phyloP scores from a whole-genome alignment of 2,797 vertebrate genomes.

The Tenualosa thibaudeaui region DNA sequence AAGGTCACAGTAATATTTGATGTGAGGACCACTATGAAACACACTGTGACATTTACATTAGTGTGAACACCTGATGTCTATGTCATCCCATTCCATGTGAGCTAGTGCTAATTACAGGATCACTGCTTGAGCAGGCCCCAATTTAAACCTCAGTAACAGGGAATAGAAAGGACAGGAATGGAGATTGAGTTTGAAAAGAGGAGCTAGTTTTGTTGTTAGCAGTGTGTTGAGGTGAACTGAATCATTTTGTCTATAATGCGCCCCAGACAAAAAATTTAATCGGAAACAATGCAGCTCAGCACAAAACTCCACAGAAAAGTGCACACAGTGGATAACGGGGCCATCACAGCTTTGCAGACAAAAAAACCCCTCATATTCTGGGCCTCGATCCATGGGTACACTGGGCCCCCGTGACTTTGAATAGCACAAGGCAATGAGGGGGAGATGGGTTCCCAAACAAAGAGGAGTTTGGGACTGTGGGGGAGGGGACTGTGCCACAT shows the following conservation, averaged over 20 bases:
- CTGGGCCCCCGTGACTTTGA: not conserved
- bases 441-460: conserved; percentile 12
- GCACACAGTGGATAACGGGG: not conserved
- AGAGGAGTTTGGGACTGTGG: conserved; percentile 14
- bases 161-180: not conserved
- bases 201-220: not conserved
- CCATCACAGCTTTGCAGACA: not conserved
- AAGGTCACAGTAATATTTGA: not conserved
- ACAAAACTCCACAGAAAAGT: not conserved
- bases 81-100: not conserved
- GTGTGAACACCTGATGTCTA: not conserved
- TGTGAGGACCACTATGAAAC: not conserved
- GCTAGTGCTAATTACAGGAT: not conserved
- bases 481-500: conserved; percentile 12
- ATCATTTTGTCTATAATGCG: not conserved
- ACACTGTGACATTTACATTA: not conserved
- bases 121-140: not conserved
- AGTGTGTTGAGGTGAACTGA: not conserved
- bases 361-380: conserved; percentile 10
- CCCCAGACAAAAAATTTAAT: not conserved
- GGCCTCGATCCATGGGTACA: not conserved
- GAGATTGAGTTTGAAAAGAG: not conserved
- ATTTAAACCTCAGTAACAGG: not conserved
- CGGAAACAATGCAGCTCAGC: not conserved
- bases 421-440: conserved; percentile 11